phyloP scores from a whole-genome alignment of 2,113 vertebrate genomes.

The Forbesichthys agassizii region DNA sequence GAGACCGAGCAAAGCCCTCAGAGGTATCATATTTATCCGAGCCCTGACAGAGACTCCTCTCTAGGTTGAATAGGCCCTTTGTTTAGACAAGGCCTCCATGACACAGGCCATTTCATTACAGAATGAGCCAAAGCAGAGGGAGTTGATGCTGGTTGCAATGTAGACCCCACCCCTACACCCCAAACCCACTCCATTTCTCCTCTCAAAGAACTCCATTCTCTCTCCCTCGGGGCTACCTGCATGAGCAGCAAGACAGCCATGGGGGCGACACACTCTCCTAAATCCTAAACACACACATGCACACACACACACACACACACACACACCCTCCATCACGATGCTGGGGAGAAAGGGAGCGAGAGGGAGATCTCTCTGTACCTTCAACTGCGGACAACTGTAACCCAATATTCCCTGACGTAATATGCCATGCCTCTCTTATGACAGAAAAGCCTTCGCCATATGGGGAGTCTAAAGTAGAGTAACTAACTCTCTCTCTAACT shows the following conservation, averaged over 20 bases:
- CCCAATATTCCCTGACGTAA: conserved; percentile 60
- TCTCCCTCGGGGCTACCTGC: conserved; percentile 59
- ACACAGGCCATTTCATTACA: conserved; percentile 77
- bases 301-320: conserved; percentile 40
- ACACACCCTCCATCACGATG: conserved; percentile 51
- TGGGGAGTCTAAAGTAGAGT: conserved; percentile 20
- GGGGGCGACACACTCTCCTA: conserved; percentile 58
- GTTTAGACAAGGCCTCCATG: conserved; percentile 71
- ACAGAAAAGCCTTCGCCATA: conserved; percentile 32
- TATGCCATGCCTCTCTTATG: conserved; percentile 37
- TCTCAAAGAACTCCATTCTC: conserved; percentile 69
- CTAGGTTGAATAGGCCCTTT: conserved; percentile 75
- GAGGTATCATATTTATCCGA: conserved; percentile 73
- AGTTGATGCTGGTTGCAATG: conserved; percentile 64
- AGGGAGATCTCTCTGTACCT: conserved; percentile 32
- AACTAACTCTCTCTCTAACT: not conserved
- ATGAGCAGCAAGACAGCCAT: conserved; percentile 59
- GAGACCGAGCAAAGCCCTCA: conserved; percentile 54
- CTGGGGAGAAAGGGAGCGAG: not conserved
- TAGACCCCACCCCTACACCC: conserved; percentile 24
- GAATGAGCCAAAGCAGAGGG: conserved; percentile 59
- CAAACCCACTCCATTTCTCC: conserved; percentile 12
- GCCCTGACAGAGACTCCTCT: conserved; percentile 70
- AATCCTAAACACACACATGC: conserved; percentile 54
- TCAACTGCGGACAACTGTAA: conserved; percentile 52